Conservation (phyloP, 2,797 vertebrate genomes). For the Acrossocheilus wenchowensis region DNA sequence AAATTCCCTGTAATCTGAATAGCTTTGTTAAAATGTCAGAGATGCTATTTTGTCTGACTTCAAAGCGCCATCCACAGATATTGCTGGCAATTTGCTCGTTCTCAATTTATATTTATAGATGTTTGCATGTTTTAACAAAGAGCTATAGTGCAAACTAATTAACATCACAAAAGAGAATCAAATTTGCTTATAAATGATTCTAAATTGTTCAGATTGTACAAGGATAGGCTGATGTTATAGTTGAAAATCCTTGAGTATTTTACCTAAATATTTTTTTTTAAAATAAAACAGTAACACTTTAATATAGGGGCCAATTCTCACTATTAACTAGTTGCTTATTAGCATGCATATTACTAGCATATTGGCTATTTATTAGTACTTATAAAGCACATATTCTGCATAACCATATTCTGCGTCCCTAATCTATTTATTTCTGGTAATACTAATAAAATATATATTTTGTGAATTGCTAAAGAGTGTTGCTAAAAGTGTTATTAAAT, state of each 20-base stretch:
- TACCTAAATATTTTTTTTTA: background rate
- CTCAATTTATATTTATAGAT: conserved; percentile 29
- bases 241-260: background rate
- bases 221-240: background rate
- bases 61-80: conserved; percentile 30
- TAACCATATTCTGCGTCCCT: no score
- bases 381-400: no score
- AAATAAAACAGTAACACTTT: background rate
- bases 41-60: conserved; percentile 56
- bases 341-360: no score
- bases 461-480: no score
- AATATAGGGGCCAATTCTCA: no score
- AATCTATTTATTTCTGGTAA: no score
- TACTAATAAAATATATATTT: no score
- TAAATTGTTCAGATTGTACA: background rate
- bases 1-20: conserved; percentile 57
- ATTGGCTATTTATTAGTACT: no score
- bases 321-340: no score
- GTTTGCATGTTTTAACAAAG: conserved; percentile 39
- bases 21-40: conserved; percentile 63
- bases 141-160: conserved; percentile 18
- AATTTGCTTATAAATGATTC: background rate
- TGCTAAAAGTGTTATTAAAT: no score
- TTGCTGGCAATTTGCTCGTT: conserved; percentile 31
- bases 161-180: background rate